Percentiles rank a stretch among this genome's conserved stretches.
These are phyloP conservation scores for Bhutanitis thaidina DNA, from an alignment of 2,888 invertebrate species.

Conservation along the genomic window DNA sequence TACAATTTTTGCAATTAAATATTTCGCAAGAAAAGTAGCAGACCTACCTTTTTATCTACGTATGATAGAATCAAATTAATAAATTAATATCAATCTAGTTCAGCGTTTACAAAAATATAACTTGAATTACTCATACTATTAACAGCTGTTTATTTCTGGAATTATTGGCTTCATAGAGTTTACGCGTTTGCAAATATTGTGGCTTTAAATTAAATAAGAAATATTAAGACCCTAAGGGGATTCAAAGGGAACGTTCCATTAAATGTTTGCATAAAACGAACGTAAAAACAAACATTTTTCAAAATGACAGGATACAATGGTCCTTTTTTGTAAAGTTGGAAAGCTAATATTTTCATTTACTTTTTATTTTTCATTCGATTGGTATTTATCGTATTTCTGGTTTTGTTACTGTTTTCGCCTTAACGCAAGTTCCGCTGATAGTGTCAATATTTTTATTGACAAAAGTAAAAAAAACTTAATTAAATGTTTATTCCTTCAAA, in stretches of 20 bases:
- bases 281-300: no score
- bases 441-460: no score
- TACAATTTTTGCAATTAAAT: conserved; percentile 19
- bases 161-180: conserved; percentile 4
- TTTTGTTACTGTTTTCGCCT: no score
- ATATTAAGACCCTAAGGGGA: neutral
- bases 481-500: no score
- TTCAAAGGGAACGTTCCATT: conserved; percentile 16
- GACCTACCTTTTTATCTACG: neutral
- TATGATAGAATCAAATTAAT: neutral
- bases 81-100: neutral
- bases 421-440: no score
- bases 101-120: neutral
- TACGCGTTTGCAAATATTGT: conserved; percentile 18
- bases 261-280: no score
- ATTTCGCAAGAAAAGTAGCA: neutral
- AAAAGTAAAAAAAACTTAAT: no score
- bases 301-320: no score
- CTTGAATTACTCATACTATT: neutral
- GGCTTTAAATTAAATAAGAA: conserved; percentile 15
- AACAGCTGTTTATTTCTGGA: neutral
- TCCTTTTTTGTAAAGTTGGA: no score
- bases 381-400: no score
- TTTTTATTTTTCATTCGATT: no score
- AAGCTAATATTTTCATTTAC: no score